phyloP scores from a whole-genome alignment of 2,888 invertebrate species.

The Thumatha senex region DNA sequence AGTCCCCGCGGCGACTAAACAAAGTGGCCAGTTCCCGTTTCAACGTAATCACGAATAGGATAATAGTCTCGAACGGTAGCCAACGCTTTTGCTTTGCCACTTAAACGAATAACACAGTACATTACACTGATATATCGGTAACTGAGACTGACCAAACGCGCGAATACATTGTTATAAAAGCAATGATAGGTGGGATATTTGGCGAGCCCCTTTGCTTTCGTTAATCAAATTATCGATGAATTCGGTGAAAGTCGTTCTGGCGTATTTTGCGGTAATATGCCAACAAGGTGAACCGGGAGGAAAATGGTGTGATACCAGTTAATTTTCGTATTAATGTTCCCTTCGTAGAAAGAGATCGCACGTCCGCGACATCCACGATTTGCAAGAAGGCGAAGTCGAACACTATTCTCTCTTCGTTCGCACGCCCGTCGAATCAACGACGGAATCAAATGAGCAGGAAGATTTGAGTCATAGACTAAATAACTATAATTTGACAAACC shows the following conservation, averaged over 20 bases:
- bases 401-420: constrained; percentile 35
- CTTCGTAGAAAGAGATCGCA: constrained; percentile 57
- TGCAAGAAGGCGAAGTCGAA: constrained; percentile 55
- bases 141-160: constrained; percentile 58
- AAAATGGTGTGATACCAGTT: constrained; percentile 42
- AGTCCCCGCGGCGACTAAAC: constrained; percentile 78
- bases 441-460: constrained; percentile 56
- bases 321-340: constrained; percentile 46
- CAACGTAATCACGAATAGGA: constrained; percentile 78
- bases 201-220: constrained; percentile 56
- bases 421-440: constrained; percentile 44
- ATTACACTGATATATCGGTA: constrained; percentile 65
- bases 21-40: constrained; percentile 74
- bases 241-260: constrained; percentile 71
- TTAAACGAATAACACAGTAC: constrained; percentile 72
- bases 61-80: constrained; percentile 76
- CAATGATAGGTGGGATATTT: constrained; percentile 59
- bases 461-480: not conserved
- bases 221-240: constrained; percentile 75
- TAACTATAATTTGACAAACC: not conserved
- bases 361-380: constrained; percentile 64
- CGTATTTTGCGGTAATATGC: constrained; percentile 38
- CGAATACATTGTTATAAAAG: constrained; percentile 67
- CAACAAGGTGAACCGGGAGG: constrained; percentile 33
- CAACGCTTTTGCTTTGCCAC: constrained; percentile 78